Percentiles rank a stretch among this genome's conserved stretches.
phyloP scores from a whole-genome alignment of 2,797 vertebrate genomes.

The Discoglossus pictus region DNA sequence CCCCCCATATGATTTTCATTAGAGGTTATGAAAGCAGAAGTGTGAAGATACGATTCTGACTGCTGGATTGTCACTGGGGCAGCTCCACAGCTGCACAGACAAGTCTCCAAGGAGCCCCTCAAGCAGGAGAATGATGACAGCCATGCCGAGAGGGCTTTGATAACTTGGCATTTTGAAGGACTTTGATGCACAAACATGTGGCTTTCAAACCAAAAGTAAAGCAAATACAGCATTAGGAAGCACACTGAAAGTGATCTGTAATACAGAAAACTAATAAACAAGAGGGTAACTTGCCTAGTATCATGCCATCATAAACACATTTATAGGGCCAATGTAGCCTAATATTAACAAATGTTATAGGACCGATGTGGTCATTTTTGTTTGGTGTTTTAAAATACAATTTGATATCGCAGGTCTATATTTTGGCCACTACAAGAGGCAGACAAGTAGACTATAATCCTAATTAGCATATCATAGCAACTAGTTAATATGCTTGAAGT shows the following conservation, averaged over 20 bases:
- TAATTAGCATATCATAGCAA: too few relatives aligned
- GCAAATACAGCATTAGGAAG: conserved; percentile 30
- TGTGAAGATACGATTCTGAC: conserved; percentile 53
- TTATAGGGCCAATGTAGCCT: too few relatives aligned
- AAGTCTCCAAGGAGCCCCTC: conserved; percentile 46
- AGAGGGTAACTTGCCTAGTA: not conserved
- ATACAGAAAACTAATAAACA: conserved; percentile 12
- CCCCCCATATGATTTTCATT: conserved; percentile 56
- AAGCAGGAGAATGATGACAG: conserved; percentile 53
- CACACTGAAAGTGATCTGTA: conserved; percentile 27
- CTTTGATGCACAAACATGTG: conserved; percentile 45
- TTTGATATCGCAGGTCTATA: too few relatives aligned
- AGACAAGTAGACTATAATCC: too few relatives aligned
- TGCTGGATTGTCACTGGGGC: conserved; percentile 53
- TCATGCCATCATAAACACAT: too few relatives aligned
- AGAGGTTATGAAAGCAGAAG: conserved; percentile 61
- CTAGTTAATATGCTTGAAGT: too few relatives aligned
- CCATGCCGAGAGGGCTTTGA: conserved; percentile 47
- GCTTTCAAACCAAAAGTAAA: conserved; percentile 29
- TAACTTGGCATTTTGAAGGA: conserved; percentile 41
- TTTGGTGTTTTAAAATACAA: too few relatives aligned
- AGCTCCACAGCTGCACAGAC: conserved; percentile 49
- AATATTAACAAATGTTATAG: too few relatives aligned
- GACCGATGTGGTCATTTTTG: too few relatives aligned
- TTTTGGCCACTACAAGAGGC: too few relatives aligned